Evolutionary conservation across 2,797 vertebrate species (phyloP), one percentile per base, ranked within the genome.

Genomic region (Amblyopsis hoosieri): DNA sequence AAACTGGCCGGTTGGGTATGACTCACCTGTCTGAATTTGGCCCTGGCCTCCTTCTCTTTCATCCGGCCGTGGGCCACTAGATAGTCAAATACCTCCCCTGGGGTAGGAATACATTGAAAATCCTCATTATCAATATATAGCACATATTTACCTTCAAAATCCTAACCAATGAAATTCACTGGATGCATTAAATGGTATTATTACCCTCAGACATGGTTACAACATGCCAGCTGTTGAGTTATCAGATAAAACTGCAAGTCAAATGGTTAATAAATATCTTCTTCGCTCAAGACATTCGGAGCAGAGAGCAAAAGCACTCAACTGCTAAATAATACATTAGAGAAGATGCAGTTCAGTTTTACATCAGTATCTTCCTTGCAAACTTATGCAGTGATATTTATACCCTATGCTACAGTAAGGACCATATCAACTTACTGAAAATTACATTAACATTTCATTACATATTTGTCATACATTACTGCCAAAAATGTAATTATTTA

Each of bases 21-120:
- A 85, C 95, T 89, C 95, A 98, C 96, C 95, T 98, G 96, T 92
- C 96, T 94, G 93, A 98, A 98, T 92, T 98, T 98, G 88, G 96
- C 94, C 83, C 96, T 93, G 75, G 96, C 96, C 80, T 98, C 96
- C 86, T 98, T 98, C 82, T 98, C 96, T 90, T 98, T 98, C 96
- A 98, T 98, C 87, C 96, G 94, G 89, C 96, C 96, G 19, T 98
- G 96, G 81, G 96, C 96, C 87, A 98, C 96, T 77, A 98, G 85
- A 89, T 97, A 98, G 88, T 98, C 96, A 89, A 97, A 98, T 46
- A 98, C 96, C 85, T 98, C 96, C 64, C 96, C 96, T 98, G 87
- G 67, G 76, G 76, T 53, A 57, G 13, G 60, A 15, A n/a, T n/a
- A 7, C 31, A 3, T 61, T 54, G 1, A 64, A 37, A 8, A 37